A percentile compares a stretch with the other conserved stretches of the same genome.
Evolutionary conservation across 2,888 invertebrate species (phyloP).

Genomic region (Andrena minutula): DNA sequence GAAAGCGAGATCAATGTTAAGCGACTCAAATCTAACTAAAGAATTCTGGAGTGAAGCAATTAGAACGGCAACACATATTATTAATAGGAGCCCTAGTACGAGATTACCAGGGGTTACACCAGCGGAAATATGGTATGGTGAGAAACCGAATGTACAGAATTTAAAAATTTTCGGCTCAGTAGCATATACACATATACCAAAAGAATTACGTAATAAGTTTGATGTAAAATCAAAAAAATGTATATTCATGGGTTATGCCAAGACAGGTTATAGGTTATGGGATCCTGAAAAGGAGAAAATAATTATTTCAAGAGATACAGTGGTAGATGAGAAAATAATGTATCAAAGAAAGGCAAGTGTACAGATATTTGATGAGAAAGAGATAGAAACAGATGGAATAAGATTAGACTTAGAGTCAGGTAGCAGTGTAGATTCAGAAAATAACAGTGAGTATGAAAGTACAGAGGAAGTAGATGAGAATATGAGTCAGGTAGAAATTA

Average conservation of each 20-base stretch:
- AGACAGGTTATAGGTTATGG: slow-evolving; percentile 24
- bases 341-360: not conserved
- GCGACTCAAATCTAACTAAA: not conserved
- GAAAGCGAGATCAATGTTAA: slow-evolving; percentile 4
- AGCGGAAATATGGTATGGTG: slow-evolving; percentile 16
- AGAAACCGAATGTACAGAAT: slow-evolving; percentile 9
- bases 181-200: slow-evolving; percentile 22
- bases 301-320: slow-evolving; percentile 16
- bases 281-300: not conserved
- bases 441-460: not conserved
- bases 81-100: slow-evolving; percentile 11
- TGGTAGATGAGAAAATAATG: not conserved
- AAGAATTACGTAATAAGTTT: not conserved
- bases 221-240: slow-evolving; percentile 12
- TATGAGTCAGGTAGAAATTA: not conserved
- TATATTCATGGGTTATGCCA: slow-evolving; percentile 23
- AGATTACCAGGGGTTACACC: not conserved
- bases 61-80: slow-evolving; percentile 3
- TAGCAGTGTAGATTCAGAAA: not conserved
- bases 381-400: slow-evolving; percentile 14
- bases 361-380: not conserved
- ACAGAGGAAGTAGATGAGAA: too few relatives aligned
- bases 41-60: slow-evolving; percentile 9
- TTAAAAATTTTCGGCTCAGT: slow-evolving; percentile 12
- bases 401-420: not conserved